phyloP scores from a whole-genome alignment of 1,140 invertebrate genomes.

The Drosophila biarmipes region DNA sequence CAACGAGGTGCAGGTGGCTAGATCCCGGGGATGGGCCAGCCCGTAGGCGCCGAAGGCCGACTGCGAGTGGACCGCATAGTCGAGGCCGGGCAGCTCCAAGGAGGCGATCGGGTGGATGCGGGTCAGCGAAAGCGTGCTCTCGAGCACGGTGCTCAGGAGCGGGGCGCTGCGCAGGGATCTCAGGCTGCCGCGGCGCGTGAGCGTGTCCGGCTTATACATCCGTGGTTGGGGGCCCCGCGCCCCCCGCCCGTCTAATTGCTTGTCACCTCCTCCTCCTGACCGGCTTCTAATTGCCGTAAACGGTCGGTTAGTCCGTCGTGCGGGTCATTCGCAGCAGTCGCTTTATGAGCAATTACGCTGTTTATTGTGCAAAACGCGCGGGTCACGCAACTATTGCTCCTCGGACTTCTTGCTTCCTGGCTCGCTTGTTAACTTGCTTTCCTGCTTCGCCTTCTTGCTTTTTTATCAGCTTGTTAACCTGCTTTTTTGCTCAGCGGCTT shows the following conservation, averaged over 20 bases:
- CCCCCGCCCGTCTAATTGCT: constrained; percentile 8
- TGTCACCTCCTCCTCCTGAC: constrained; percentile 20
- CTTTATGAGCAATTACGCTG: constrained; percentile 73
- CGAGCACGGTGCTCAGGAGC: constrained; percentile 79
- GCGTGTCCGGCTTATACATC: constrained; percentile 83
- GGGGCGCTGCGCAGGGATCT: constrained; percentile 84
- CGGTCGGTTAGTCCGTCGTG: constrained; percentile 21
- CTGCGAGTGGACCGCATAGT: constrained; percentile 80
- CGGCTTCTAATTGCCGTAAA: constrained; percentile 39
- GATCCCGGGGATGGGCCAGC: constrained; percentile 66
- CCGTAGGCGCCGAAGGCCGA: constrained; percentile 60
- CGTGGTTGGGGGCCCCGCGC: background rate
- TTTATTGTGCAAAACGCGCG: constrained; percentile 67
- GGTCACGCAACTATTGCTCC: constrained; percentile 57
- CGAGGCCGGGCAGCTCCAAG: constrained; percentile 80
- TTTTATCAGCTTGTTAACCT: background rate
- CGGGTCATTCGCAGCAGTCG: constrained; percentile 7
- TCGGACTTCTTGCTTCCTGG: background rate
- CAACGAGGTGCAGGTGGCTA: constrained; percentile 70
- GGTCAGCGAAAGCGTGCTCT: constrained; percentile 82
- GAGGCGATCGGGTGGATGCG: constrained; percentile 84
- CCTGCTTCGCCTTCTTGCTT: background rate
- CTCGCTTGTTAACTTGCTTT: background rate
- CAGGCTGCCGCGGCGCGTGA: constrained; percentile 82
- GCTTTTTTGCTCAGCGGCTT: background rate